Evolutionary conservation across 1,140 invertebrate genomes (phyloP), one percentile per base, ranked within the genome.

Genomic region (Lineus longissimus): DNA sequence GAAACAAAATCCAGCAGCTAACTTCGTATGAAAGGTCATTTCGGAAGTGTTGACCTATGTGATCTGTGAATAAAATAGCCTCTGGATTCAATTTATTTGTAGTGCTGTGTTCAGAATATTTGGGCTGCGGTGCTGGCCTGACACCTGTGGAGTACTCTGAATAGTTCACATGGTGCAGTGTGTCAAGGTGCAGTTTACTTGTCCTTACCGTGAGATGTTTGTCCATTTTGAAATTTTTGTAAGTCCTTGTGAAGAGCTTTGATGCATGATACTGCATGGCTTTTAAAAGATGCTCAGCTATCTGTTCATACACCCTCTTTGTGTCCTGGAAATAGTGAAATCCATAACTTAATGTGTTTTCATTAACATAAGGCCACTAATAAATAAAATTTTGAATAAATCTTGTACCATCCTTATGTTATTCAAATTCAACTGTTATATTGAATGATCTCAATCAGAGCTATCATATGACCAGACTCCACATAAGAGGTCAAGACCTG

Each of bases 251-350:
- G 23, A 67, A 70, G 2, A 76, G 63, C 31, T 74, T 74, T 30
- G 69, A 55, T 9, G 70, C 66, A 55, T 71, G 71, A 36, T 72
- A 69, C 56, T 76, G 72, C 1, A 75, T 70, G 40, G 71, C 72
- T 59, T 69, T 69, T 60, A 75, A 59, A 1, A 75, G 45, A 27
- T 71, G 63, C 9, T 73, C 73, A 4, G 70, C 68, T 36, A 73
- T 41, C 41, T 70, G 66, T 56, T 73, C 70, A 59, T 71, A 76
- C n/a, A 76, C 17, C 11, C 51, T 61, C 40, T 66, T 69, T 9
- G 67, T 29, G 29, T 70, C 67, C 70, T 73, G 58, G 17, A 62
- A 66, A 61, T 15, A 63, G 23, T 15, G 11, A 55, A 15, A 59
- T n/a, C 17, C 58, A 55, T 2, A n/a, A n/a, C n/a, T n/a, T n/a